Percentiles rank a stretch among this genome's conserved stretches.
Conservation (phyloP, 2,888 invertebrate genomes). For the Plagodis dolabraria region DNA sequence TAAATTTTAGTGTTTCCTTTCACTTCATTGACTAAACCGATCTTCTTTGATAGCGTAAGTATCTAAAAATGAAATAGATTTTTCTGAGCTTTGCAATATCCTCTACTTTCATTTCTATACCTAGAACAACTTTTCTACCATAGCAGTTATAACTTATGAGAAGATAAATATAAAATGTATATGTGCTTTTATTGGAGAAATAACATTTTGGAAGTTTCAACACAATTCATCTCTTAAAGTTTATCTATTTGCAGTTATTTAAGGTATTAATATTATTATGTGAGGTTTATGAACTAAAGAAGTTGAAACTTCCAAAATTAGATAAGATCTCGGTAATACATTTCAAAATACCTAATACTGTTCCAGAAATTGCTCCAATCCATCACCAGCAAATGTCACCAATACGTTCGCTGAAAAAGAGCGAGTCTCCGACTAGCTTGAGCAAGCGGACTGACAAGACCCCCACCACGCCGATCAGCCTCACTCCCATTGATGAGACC, state of each 20-base stretch:
- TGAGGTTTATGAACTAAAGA: not conserved
- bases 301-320: constrained; percentile 30
- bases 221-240: not conserved
- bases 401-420: constrained; percentile 79
- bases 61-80: constrained; percentile 9
- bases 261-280: no score
- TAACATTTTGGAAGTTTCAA: constrained; percentile 47
- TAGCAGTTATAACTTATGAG: constrained; percentile 18
- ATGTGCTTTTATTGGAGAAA: constrained; percentile 51
- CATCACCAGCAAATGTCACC: constrained; percentile 84
- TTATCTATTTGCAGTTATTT: no score
- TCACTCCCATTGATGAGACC: constrained; percentile 81
- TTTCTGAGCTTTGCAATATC: constrained; percentile 24
- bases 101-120: constrained; percentile 17
- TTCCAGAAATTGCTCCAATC: constrained; percentile 82
- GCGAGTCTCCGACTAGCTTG: constrained; percentile 78
- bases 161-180: constrained; percentile 7
- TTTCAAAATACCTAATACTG: constrained; percentile 43
- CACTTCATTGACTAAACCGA: constrained; percentile 5
- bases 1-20: not conserved
- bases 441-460: constrained; percentile 82
- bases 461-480: constrained; percentile 78
- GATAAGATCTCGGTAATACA: constrained; percentile 16
- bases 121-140: constrained; percentile 16
- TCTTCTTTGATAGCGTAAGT: constrained; percentile 15